Conservation (phyloP, 2,113 vertebrate species). For the Osmerus mordax region DNA sequence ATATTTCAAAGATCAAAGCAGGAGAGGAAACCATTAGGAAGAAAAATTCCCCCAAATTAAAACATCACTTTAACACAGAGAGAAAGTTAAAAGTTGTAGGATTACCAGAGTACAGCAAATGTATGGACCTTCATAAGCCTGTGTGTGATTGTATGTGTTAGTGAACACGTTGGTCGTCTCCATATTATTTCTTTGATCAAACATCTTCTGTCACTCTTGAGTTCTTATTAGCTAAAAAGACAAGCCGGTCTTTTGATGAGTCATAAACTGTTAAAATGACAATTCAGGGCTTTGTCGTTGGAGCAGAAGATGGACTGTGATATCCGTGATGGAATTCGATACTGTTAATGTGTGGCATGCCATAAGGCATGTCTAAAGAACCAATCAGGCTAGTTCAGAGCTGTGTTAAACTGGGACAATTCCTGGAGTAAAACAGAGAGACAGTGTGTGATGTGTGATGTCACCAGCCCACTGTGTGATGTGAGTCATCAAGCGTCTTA, state of each 20-base stretch:
- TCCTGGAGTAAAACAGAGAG: constrained; percentile 2
- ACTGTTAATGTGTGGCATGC: too few relatives aligned
- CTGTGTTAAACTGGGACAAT: not conserved
- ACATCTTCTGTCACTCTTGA: not conserved
- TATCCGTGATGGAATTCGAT: too few relatives aligned
- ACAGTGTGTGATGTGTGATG: not conserved
- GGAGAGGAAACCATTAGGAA: constrained; percentile 11
- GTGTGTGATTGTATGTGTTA: too few relatives aligned
- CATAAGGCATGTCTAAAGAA: not conserved
- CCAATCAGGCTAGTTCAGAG: not conserved
- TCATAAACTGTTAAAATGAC: too few relatives aligned
- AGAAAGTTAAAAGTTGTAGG: too few relatives aligned
- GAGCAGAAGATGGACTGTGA: too few relatives aligned
- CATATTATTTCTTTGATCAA: not conserved
- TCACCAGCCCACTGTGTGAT: not conserved
- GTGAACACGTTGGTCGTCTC: too few relatives aligned
- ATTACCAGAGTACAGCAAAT: too few relatives aligned
- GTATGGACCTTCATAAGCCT: too few relatives aligned
- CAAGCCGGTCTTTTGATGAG: too few relatives aligned
- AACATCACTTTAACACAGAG: not conserved
- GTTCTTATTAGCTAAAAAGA: not conserved
- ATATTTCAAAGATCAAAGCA: constrained; percentile 16
- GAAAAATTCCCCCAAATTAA: not conserved
- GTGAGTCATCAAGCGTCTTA: constrained; percentile 13
- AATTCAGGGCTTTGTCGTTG: too few relatives aligned